A percentile compares a stretch with the other conserved stretches of the same genome.
Evolutionary conservation across 2,797 vertebrate species (phyloP).

Genomic region (Sebastes minor): DNA sequence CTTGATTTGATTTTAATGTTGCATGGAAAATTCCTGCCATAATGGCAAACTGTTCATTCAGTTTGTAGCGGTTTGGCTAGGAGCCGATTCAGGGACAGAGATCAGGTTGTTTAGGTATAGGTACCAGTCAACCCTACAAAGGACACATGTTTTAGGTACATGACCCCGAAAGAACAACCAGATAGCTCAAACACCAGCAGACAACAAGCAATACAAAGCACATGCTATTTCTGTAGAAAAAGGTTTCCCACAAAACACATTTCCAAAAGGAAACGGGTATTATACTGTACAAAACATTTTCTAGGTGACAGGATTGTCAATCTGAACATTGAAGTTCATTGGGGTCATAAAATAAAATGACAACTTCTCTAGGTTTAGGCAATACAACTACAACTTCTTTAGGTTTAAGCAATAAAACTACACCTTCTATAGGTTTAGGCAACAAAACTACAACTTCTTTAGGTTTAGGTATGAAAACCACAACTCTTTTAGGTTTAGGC

Average conservation of each 20-base stretch:
- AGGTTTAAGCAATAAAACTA: accelerated
- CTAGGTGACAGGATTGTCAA: background rate
- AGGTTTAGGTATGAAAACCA: accelerated
- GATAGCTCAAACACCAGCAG: too few relatives aligned
- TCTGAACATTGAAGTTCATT: background rate
- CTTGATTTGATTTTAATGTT: background rate
- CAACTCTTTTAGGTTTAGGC: accelerated
- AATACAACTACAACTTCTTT: too few relatives aligned
- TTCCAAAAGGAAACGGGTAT: accelerated
- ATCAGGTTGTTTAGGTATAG: too few relatives aligned
- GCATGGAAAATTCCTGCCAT: background rate
- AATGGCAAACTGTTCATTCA: background rate
- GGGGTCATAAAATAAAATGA: background rate
- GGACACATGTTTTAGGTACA: too few relatives aligned
- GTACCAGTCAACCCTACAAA: background rate
- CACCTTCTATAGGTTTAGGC: accelerated
- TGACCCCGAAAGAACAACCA: too few relatives aligned
- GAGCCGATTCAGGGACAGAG: too few relatives aligned
- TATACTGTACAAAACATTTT: background rate
- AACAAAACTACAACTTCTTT: too few relatives aligned
- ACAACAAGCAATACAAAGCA: too few relatives aligned
- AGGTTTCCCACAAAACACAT: too few relatives aligned
- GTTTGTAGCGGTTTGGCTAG: background rate
- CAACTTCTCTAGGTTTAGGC: too few relatives aligned
- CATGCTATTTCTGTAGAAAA: too few relatives aligned